A percentile compares a stretch with the other conserved stretches of the same genome.
Evolutionary conservation across 2,113 vertebrate genomes (phyloP).

Genomic region (Manacus vitellinus): DNA sequence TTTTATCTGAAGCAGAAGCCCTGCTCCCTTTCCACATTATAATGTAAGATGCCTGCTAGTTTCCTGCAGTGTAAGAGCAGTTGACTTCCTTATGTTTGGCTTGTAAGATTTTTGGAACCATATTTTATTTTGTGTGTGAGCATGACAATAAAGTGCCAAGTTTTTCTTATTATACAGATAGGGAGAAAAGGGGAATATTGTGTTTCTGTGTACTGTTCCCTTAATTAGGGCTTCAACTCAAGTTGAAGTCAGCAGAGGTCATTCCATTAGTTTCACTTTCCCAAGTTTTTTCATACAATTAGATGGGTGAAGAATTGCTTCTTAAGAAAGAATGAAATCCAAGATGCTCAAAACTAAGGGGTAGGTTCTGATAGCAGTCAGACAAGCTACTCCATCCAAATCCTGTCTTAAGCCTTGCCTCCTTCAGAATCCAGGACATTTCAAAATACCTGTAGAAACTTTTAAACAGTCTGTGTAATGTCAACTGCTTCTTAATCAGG

Average conservation of each 20-base stretch:
- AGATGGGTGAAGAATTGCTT: neutral
- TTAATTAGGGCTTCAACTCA: neutral
- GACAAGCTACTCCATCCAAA: neutral
- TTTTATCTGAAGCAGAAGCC: conserved; percentile 34
- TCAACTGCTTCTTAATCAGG: neutral
- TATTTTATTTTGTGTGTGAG: neutral
- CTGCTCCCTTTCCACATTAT: neutral
- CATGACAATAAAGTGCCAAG: neutral
- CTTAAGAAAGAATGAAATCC: neutral
- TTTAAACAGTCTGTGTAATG: neutral
- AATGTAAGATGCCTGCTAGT: neutral
- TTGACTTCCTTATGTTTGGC: neutral
- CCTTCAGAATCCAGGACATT: neutral
- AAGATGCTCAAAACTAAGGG: neutral
- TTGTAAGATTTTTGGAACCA: neutral
- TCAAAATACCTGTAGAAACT: neutral
- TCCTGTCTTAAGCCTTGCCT: neutral
- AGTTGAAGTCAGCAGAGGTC: neutral
- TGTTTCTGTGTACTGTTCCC: neutral
- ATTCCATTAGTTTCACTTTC: neutral
- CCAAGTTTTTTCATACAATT: neutral
- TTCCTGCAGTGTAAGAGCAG: conserved; percentile 26
- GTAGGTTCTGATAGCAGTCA: neutral
- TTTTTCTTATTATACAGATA: neutral
- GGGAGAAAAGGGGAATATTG: neutral